Conservation (phyloP, 2,888 invertebrate species). For the Portevinia maculata region DNA sequence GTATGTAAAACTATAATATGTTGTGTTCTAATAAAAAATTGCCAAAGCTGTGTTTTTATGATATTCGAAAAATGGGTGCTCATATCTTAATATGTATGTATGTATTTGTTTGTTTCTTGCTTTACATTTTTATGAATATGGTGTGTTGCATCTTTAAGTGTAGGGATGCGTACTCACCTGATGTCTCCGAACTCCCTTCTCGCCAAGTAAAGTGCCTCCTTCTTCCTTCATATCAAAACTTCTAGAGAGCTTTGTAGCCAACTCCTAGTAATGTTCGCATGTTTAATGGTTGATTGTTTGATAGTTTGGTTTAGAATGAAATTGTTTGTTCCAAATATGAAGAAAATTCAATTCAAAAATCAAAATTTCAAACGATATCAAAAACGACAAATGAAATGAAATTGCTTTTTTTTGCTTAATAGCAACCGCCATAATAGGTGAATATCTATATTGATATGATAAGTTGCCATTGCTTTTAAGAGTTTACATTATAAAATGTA, state of each 20-base stretch:
- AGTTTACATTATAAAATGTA: slow-evolving; percentile 47
- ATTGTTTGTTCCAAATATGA: slow-evolving; percentile 76
- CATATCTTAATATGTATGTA: neutral
- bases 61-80: neutral
- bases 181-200: slow-evolving; percentile 88
- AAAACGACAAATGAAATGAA: slow-evolving; percentile 42
- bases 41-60: slow-evolving; percentile 14
- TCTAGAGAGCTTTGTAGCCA: slow-evolving; percentile 93
- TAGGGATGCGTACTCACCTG: slow-evolving; percentile 81
- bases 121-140: slow-evolving; percentile 3
- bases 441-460: slow-evolving; percentile 38
- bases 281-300: slow-evolving; percentile 70
- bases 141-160: slow-evolving; percentile 41
- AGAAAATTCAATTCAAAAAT: slow-evolving; percentile 60
- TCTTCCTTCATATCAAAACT: slow-evolving; percentile 96
- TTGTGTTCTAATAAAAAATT: neutral
- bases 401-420: slow-evolving; percentile 40
- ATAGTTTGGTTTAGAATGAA: slow-evolving; percentile 69
- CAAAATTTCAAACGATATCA: slow-evolving; percentile 47
- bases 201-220: slow-evolving; percentile 88
- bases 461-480: slow-evolving; percentile 51
- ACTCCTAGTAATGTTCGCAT: slow-evolving; percentile 85
- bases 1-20: too few relatives aligned
- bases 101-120: neutral
- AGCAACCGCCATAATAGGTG: slow-evolving; percentile 46